Conservation (phyloP, 64 coral and sea anemone species). For the Hydrozoanthus tunicans region DNA sequence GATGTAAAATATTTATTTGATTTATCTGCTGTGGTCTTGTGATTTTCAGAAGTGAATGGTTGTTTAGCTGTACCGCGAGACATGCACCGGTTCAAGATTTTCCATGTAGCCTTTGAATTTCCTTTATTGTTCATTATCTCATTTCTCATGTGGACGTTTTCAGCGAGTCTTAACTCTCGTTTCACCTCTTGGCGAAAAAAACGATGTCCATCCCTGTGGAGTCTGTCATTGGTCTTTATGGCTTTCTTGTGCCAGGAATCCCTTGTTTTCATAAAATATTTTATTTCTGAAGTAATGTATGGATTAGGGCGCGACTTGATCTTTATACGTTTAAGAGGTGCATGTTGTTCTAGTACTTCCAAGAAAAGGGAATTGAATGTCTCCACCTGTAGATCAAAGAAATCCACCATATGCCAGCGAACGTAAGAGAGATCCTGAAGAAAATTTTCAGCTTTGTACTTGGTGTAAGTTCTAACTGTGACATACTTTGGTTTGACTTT, state of each 20-base stretch:
- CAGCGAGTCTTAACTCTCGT: conserved; percentile 52
- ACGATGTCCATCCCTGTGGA: conserved; percentile 30
- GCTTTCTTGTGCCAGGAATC: conserved; percentile 60
- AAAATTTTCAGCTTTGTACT: conserved; percentile 13
- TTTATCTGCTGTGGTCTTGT: conserved; percentile 53
- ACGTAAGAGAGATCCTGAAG: not conserved
- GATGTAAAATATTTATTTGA: conserved; percentile 64
- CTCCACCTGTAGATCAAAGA: conserved; percentile 42
- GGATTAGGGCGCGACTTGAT: conserved; percentile 33
- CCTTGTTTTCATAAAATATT: conserved; percentile 51
- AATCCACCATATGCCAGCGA: conserved; percentile 17
- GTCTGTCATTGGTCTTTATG: conserved; percentile 50
- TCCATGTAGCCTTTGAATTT: conserved; percentile 37
- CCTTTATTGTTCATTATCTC: conserved; percentile 37
- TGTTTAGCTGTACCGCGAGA: conserved; percentile 53
- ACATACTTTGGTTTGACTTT: conserved; percentile 46
- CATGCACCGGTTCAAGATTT: conserved; percentile 56
- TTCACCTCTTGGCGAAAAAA: conserved; percentile 55
- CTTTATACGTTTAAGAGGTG: conserved; percentile 24
- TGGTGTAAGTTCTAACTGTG: conserved; percentile 34
- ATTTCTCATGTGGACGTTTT: conserved; percentile 33
- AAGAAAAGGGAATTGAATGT: conserved; percentile 49
- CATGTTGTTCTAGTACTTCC: not conserved
- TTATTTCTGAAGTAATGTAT: conserved; percentile 48
- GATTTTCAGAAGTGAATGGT: conserved; percentile 29